A percentile compares a stretch with the other conserved stretches of the same genome.
These are phyloP conservation scores for Austrofundulus limnaeus DNA, from an alignment of 2,113 vertebrate species.

Conservation along the genomic window DNA sequence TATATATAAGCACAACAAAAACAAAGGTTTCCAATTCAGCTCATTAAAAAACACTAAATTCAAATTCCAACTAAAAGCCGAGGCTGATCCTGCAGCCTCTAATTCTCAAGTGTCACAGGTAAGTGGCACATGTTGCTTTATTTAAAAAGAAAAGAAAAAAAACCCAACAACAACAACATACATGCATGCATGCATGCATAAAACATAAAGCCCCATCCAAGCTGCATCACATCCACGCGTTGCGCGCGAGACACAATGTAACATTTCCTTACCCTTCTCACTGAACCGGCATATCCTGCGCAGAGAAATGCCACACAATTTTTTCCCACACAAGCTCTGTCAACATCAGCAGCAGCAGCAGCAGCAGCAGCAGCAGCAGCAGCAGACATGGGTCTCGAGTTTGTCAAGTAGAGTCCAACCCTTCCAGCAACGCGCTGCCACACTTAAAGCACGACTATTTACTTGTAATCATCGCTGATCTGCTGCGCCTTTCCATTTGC, in stretches of 20 bases:
- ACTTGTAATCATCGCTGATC: conserved; percentile 72
- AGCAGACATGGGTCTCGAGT: conserved; percentile 71
- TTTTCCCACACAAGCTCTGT: conserved; percentile 60
- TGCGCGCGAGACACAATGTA: conserved; percentile 64
- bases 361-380: too few relatives aligned
- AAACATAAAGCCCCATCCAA: conserved; percentile 63
- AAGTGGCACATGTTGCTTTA: conserved; percentile 79
- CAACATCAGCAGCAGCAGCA: conserved; percentile 64
- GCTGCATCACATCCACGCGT: conserved; percentile 57
- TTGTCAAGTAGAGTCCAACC: conserved; percentile 77
- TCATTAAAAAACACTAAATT: not conserved
- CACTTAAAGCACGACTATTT: conserved; percentile 73
- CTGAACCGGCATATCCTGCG: conserved; percentile 70
- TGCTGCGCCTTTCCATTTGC: conserved; percentile 74
- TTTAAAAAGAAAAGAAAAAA: conserved; percentile 2
- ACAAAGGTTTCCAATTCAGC: conserved; percentile 63
- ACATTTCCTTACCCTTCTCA: conserved; percentile 67
- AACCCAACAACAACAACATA: conserved; percentile 60
- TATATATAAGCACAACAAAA: too few relatives aligned
- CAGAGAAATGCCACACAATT: conserved; percentile 65
- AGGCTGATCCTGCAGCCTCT: not conserved
- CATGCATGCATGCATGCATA: conserved; percentile 62
- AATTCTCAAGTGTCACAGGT: conserved; percentile 58
- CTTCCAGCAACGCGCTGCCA: conserved; percentile 69
- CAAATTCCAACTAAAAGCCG: conserved; percentile 16